Evolutionary conservation across 2,797 vertebrate species (phyloP).

Genomic region (Eutrigla gurnardus): DNA sequence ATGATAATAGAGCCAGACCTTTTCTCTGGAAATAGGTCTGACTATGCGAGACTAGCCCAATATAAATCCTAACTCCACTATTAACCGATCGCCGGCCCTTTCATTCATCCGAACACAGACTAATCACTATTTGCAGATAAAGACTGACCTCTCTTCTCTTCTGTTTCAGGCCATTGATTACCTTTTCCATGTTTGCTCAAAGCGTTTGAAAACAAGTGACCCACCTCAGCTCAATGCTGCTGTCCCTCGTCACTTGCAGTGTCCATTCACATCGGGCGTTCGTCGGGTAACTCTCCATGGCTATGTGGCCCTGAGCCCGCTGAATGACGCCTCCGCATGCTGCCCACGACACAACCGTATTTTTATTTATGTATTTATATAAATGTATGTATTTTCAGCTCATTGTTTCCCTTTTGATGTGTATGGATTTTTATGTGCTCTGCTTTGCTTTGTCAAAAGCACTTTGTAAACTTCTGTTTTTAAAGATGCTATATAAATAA

Average conservation of each 20-base stretch:
- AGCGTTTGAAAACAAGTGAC: constrained; percentile 6
- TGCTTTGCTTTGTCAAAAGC: too few relatives aligned
- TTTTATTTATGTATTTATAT: background rate
- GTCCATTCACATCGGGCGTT: constrained; percentile 92
- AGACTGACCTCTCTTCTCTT: background rate
- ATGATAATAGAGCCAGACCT: background rate
- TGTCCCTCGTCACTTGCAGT: constrained; percentile 83
- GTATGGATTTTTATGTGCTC: too few relatives aligned
- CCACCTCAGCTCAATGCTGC: constrained; percentile 89
- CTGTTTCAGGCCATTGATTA: background rate
- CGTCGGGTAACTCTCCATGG: constrained; percentile 90
- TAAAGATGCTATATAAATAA: too few relatives aligned
- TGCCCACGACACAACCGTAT: constrained; percentile 58
- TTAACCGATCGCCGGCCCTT: too few relatives aligned
- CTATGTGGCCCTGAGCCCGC: constrained; percentile 88
- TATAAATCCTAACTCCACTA: background rate
- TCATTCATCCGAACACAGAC: too few relatives aligned
- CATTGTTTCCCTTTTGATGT: too few relatives aligned
- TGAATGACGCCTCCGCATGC: constrained; percentile 89
- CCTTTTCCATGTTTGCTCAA: too few relatives aligned
- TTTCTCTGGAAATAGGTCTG: background rate
- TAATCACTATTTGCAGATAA: constrained; percentile 6
- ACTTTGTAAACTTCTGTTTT: too few relatives aligned
- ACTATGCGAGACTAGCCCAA: background rate
- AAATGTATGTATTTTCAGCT: too few relatives aligned